Evolutionary conservation across 2,888 invertebrate species (phyloP), one percentile per base, ranked within the genome.

Genomic region (Pycnomerus fuliginosus): DNA sequence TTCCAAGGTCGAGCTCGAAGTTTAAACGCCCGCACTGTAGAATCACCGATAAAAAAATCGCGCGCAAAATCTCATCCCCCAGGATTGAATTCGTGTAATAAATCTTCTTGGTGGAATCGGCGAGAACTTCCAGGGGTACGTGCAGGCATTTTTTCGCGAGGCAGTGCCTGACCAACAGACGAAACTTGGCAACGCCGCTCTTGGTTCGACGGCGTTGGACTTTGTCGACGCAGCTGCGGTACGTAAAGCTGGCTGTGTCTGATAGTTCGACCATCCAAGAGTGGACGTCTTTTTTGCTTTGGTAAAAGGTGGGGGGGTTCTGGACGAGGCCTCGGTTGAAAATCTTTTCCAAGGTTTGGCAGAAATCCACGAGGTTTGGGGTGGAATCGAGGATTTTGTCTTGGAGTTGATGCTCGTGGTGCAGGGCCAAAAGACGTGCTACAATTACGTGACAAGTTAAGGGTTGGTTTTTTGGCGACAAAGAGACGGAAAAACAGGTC

Each of bases 11-110:
- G 37, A 81, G 62, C 43, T 71, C 68, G 60, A 81, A 82, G 32
- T 68, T 68, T 36, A 80, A 64, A 50, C 70, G 73, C 40, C 74
- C 70, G 38, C 75, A 70, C 64, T 79, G 79, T 32, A 76, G 61
- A 20, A 81, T 60, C 11, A 79, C 76, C 0, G 81, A 81, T 38
- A 79, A 56, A 39, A 80, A 71, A 56, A 82, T 79, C 65, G 80
- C 76, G 0, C 73, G 70, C 14, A 83, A 61, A 52, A 84, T 83
- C 67, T 82, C 82, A 70, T 83, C 78, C 4, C 82, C 82, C 13
- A 83, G 60, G 39, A 82, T 77, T 1, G 76, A 75, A 52, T 72
- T 72, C 37, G 64, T 56, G 50, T 64, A 45, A 44, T 72, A 65
- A 60, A 72, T 52, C 12, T 43, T 27, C 16, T 52, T 46, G 25